phyloP scores from a whole-genome alignment of 1,140 invertebrate species.

The Zaprionus kolodkinae region DNA sequence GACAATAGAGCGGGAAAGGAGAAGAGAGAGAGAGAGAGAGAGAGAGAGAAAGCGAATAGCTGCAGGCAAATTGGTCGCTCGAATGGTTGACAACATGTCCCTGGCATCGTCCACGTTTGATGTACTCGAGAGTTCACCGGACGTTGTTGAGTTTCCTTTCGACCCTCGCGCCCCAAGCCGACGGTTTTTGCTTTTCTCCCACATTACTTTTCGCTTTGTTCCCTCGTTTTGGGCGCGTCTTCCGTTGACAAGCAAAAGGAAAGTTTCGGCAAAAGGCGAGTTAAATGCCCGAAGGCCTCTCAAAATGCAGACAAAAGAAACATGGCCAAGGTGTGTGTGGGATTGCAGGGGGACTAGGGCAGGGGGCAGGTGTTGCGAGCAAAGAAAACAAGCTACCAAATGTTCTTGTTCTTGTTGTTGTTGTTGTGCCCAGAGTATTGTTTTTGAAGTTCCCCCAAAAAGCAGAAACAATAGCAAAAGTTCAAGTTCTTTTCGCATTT shows the following conservation, averaged over 20 bases:
- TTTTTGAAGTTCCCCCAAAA: slow-evolving; percentile 41
- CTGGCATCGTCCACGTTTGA: slow-evolving; percentile 39
- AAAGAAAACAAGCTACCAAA: slow-evolving; percentile 53
- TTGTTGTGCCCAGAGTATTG: slow-evolving; percentile 25
- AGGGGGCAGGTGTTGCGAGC: slow-evolving; percentile 1
- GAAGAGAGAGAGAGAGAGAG: background rate
- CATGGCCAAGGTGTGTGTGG: slow-evolving; percentile 9
- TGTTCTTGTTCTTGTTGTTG: slow-evolving; percentile 41
- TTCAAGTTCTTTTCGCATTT: slow-evolving; percentile 47
- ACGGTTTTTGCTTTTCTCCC: slow-evolving; percentile 34
- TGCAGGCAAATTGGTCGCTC: slow-evolving; percentile 50
- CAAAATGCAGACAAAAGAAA: slow-evolving; percentile 53
- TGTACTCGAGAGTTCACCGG: slow-evolving; percentile 38
- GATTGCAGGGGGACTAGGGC: background rate
- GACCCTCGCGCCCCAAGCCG: too few species aligned
- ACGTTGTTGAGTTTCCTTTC: slow-evolving; percentile 28
- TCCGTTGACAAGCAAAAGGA: slow-evolving; percentile 61
- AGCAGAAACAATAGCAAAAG: slow-evolving; percentile 46
- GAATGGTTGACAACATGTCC: slow-evolving; percentile 61
- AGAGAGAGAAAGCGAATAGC: background rate
- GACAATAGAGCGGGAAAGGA: slow-evolving; percentile 8
- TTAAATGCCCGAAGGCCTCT: slow-evolving; percentile 49
- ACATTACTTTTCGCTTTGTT: slow-evolving; percentile 2
- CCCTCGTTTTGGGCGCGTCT: slow-evolving; percentile 17
- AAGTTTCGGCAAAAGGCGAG: slow-evolving; percentile 53